Evolutionary conservation across 2,113 vertebrate genomes (phyloP), one percentile per base, ranked within the genome.

Genomic region (Acinonyx jubatus): DNA sequence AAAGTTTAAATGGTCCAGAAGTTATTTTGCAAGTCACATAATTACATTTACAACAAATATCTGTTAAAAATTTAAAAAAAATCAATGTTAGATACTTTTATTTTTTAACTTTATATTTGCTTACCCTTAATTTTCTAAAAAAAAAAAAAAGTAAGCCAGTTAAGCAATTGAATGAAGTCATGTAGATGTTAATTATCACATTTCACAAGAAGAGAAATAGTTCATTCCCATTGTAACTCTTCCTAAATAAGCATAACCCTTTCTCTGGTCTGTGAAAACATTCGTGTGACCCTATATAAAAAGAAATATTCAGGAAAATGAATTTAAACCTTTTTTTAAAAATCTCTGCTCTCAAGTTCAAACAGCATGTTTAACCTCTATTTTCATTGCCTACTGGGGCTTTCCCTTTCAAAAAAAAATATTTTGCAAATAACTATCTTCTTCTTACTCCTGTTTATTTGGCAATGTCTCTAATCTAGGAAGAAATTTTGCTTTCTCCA

Each of bases 131-230:
- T 96, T 61, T 16, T 65, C 63, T 31, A 36, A 66, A 87, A 80
- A 48, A 36, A 66, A 87, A 80, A 48, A 83, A 89, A 79, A 50
- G 14, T 52, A 69, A 69, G 21, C 3, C 0, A 69, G 61, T 63
- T 5, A 95, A 69, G 36, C 68, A 65, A 21, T 5, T 90, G 19
- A 21, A 15, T 82, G 29, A 80, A 85, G 8, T 73, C 7, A 33
- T 41, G 5, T 69, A 89, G 50, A 79, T 50, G n/a, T 31, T 89
- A 93, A 50, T 93, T 93, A 86, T 23, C 80, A 97, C 65, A 90
- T 55, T 10, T 73, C 52, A 80, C 4, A 74, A 61, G 73, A 69
- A 81, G 3, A 74, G 41, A 79, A 89, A 57, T 89, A 92, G n/a
- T 89, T 78, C 38, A 45, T 63, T 55, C 36, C 65, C 36, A 38